Base-by-base conservation (phyloP, 1,140 invertebrate species). In the Hyles euphorbiae region DNA sequence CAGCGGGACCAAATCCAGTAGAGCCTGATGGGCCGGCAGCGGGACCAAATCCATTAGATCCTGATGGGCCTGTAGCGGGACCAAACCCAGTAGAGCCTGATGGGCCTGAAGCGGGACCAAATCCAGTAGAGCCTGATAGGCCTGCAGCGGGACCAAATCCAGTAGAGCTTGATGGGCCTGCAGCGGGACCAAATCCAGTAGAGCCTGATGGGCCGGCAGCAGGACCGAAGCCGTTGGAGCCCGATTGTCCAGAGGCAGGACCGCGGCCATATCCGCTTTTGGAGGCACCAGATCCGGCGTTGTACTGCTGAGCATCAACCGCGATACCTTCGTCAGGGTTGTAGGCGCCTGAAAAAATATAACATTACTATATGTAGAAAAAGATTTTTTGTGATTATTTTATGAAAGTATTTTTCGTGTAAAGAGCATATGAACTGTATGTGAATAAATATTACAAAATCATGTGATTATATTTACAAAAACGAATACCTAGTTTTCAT, bases 281-380 rank as follows among this genome's bases (percentile, higher is more conserved):
- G 5, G 40, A 59, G 40, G 56, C 22, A 22, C 22, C 53, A n/a
- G 40, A 32, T 11, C 36, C 56, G n/a, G 46, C 33, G 12, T 48
- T 49, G 50, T 64, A 67, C 34, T 67, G 64, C 11, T 68, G 61
- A 12, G 53, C 4, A 7, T 54, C 43, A n/a, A 34, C 12, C 2
- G 36, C 66, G 10, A 66, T 68, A 52, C 81, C 71, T 72, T 85
- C 79, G 43, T 84, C 77, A 1, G 82, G 79, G 34, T 74, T 66
- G 67, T 85, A 85, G 51, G 84, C 84, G 53, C 84, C 84, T 87
- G 55, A 54, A 72, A 77, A 51, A 36, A 36, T 56, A 43, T 7
- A 5, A 48, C 46, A 11, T n/a, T 22, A 43, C 36, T 10, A 36
- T 22, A 22, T 22, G 22, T 22, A 22, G 22, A 22, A 22, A 22